A percentile compares a stretch with the other conserved stretches of the same genome.
These are phyloP conservation scores for Papilio machaon DNA, from an alignment of 1,140 invertebrate species.

Conservation along the genomic window DNA sequence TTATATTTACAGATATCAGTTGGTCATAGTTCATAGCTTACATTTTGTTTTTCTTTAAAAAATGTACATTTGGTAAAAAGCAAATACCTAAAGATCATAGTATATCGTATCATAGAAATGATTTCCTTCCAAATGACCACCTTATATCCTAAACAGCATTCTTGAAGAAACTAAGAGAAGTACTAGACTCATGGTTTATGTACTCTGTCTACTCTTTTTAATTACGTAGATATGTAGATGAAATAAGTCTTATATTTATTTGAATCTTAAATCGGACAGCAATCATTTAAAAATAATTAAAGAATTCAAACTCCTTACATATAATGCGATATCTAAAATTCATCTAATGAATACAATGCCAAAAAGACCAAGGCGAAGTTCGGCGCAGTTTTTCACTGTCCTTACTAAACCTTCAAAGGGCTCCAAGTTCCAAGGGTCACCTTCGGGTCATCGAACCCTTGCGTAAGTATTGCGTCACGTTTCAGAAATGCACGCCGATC, in stretches of 20 bases:
- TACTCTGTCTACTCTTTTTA: not conserved
- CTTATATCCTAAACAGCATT: too few species aligned
- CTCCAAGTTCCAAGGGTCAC: constrained; percentile 53
- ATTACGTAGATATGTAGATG: not conserved
- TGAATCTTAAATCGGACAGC: not conserved
- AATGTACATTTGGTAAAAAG: too few species aligned
- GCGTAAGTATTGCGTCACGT: constrained; percentile 74
- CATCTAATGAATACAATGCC: constrained; percentile 4
- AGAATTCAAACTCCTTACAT: not conserved
- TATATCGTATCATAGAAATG: too few species aligned
- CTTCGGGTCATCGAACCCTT: constrained; percentile 70
- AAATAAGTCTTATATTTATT: not conserved
- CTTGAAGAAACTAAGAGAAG: not conserved
- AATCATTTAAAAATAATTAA: not conserved
- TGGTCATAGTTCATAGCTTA: too few species aligned
- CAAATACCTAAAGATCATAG: too few species aligned
- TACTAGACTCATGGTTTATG: not conserved
- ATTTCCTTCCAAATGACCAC: too few species aligned
- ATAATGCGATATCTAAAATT: constrained; percentile 14
- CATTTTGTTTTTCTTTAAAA: too few species aligned
- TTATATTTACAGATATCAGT: not conserved
- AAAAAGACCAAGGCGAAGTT: constrained; percentile 14
- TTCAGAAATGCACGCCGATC: constrained; percentile 62
- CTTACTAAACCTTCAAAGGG: constrained; percentile 46
- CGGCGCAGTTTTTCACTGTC: constrained; percentile 11